Evolutionary conservation across 2,888 invertebrate genomes (phyloP).

Genomic region (Microctonus aethiopoides): DNA sequence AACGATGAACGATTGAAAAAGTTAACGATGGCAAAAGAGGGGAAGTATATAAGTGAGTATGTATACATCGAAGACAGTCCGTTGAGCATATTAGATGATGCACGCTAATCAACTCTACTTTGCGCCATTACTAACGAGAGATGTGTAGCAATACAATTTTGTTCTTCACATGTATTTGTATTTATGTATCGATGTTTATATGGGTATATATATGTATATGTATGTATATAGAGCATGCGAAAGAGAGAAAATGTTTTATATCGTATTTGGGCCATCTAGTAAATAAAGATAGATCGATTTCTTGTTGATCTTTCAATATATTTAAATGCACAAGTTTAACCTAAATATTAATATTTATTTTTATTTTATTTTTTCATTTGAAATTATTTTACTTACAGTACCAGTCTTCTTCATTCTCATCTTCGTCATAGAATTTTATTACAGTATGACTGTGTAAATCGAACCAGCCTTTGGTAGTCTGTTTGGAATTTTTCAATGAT

Average conservation of each 20-base stretch:
- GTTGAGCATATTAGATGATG: constrained; percentile 40
- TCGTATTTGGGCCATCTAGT: neutral
- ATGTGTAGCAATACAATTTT: neutral
- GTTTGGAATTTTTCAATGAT: neutral
- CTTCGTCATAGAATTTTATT: constrained; percentile 14
- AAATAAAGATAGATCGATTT: neutral
- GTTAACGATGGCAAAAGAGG: constrained; percentile 3
- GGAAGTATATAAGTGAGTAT: constrained; percentile 1
- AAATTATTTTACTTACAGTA: constrained; percentile 38
- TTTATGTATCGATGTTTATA: too few species aligned
- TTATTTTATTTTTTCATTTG: neutral
- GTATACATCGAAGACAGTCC: constrained; percentile 5
- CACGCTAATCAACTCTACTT: constrained; percentile 40
- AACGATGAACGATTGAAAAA: neutral
- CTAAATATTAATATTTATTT: neutral
- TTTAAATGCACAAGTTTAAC: neutral
- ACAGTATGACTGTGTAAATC: neutral
- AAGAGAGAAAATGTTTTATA: neutral
- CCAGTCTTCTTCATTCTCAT: constrained; percentile 27
- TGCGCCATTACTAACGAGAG: constrained; percentile 39
- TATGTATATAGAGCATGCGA: neutral
- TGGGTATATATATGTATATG: too few species aligned
- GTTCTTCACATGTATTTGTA: neutral
- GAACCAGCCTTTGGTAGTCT: neutral
- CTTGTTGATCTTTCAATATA: neutral